Conservation (phyloP, 2,113 vertebrate species). For the Clarias gariepinus region DNA sequence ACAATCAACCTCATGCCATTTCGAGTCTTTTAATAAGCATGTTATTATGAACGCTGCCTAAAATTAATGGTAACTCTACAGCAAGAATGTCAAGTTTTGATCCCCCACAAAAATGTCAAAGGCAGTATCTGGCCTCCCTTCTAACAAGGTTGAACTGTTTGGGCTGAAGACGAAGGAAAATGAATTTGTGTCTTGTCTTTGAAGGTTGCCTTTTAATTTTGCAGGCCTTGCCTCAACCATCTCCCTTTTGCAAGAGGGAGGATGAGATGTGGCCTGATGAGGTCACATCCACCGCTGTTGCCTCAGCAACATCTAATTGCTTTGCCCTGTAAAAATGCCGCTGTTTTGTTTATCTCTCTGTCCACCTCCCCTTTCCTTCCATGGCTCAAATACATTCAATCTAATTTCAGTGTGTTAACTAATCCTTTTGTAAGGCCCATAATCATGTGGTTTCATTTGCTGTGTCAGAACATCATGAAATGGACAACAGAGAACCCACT, state of each 20-base stretch:
- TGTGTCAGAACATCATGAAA: constrained; percentile 8
- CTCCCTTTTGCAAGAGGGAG: constrained; percentile 27
- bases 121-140: constrained; percentile 17
- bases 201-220: constrained; percentile 51
- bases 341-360: constrained; percentile 47
- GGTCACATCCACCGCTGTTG: constrained; percentile 50
- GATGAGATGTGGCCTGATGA: constrained; percentile 49
- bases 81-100: constrained; percentile 27
- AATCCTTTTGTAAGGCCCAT: constrained; percentile 31
- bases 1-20: background rate
- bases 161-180: constrained; percentile 38
- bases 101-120: constrained; percentile 1
- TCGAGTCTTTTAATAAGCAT: background rate
- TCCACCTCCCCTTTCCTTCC: constrained; percentile 2
- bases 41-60: background rate
- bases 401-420: constrained; percentile 40
- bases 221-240: constrained; percentile 44
- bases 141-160: constrained; percentile 42
- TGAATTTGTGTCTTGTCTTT: constrained; percentile 43
- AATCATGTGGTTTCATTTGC: constrained; percentile 29
- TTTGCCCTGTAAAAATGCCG: constrained; percentile 55
- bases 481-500: background rate
- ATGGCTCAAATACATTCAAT: constrained; percentile 37
- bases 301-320: constrained; percentile 61
- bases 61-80: background rate